Conservation (phyloP, 2,888 invertebrate genomes). For the Lypha dubia region DNA sequence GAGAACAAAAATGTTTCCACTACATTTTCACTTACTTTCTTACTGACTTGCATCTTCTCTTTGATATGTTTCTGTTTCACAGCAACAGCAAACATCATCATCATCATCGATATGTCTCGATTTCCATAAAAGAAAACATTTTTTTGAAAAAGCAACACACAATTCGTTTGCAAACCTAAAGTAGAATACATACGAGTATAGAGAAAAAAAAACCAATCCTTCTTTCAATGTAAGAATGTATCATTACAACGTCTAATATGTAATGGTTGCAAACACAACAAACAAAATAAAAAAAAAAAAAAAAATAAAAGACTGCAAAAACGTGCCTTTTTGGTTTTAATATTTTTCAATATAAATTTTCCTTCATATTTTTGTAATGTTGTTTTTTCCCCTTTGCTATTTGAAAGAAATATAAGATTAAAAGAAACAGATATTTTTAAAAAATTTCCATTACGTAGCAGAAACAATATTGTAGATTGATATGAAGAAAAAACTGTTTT, state of each 20-base stretch:
- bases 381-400: not conserved
- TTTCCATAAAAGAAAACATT: slow-evolving; percentile 30
- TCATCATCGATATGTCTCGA: slow-evolving; percentile 61
- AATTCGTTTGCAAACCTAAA: slow-evolving; percentile 35
- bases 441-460: not conserved
- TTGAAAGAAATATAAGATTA: not conserved
- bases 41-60: slow-evolving; percentile 4
- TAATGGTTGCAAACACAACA: slow-evolving; percentile 18
- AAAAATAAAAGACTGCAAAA: slow-evolving; percentile 1
- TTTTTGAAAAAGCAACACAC: slow-evolving; percentile 38
- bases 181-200: too few relatives aligned
- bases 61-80: slow-evolving; percentile 4
- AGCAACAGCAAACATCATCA: too few relatives aligned
- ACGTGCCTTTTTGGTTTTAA: slow-evolving; percentile 16
- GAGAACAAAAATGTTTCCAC: slow-evolving; percentile 4
- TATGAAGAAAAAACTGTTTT: not conserved
- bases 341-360: not conserved
- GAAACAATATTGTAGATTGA: not conserved
- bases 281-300: not conserved
- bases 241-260: slow-evolving; percentile 24
- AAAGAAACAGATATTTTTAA: not conserved
- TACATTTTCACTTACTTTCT: slow-evolving; percentile 5
- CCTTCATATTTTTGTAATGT: too few relatives aligned
- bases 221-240: slow-evolving; percentile 1
- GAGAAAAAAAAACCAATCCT: not conserved